Evolutionary conservation across 2,888 invertebrate genomes (phyloP), one percentile per base, ranked within the genome.

Genomic region (Cataglyphis livida): DNA sequence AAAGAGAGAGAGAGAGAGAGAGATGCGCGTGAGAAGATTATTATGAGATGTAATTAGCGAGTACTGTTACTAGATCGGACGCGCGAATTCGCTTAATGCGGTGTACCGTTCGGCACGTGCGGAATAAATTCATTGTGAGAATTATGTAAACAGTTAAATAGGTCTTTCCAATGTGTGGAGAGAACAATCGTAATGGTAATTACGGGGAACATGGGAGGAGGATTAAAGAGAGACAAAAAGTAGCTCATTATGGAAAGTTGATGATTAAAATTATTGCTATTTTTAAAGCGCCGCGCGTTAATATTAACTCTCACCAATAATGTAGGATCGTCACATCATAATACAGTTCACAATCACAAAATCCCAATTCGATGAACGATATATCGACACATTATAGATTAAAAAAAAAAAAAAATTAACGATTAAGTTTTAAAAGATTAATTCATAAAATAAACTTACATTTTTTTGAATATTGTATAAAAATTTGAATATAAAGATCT

Each of bases 91-190:
- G 66, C 21, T 66, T 78, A 78, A 78, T 57, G 38, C 2, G 18
- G 78, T 61, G 35, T 79, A 79, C 78, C 78, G 78, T 79, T 79
- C 44, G 59, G 12, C 59, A 59, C 59, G 78, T 48, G 65, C 64
- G 54, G 32, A 70, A 21, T 44, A 61, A 70, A 79, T 68, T 68
- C 35, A 79, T 76, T 12, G 5, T 7, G 68, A 18, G 78, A 79
- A 70, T 79, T 70, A 79, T 61, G 70, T 79, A 79, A 79, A 79
- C 70, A 68, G 78, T 79, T 79, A 79, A 79, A 78, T 15, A 35
- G 61, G 35, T 59, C 35, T 51, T n/a, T 35, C 44, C 10, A 64
- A 66, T 21, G 10, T 66, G 59, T 3, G 38, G 7, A 7, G 78
- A 59, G 57, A 59, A 66, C 66, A 59, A 68, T 78, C 44, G 59